Evolutionary conservation across 2,113 vertebrate species (phyloP).

Genomic region (Gallinago paraguaiae): DNA sequence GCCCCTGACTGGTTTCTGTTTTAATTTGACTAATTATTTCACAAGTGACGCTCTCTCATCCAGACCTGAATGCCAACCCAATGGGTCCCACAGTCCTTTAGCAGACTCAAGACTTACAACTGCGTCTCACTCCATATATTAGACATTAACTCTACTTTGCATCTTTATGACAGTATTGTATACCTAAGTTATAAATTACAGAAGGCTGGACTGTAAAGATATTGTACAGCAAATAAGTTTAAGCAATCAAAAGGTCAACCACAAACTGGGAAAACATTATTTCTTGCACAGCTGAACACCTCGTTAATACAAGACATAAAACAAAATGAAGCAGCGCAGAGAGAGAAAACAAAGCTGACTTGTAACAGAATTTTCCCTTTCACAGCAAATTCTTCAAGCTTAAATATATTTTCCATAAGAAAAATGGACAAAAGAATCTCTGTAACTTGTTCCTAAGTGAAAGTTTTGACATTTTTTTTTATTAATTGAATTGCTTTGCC

Average conservation of each 20-base stretch:
- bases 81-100: background rate
- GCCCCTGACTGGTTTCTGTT: background rate
- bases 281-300: background rate
- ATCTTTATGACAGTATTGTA: background rate
- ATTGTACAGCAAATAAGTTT: background rate
- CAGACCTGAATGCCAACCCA: background rate
- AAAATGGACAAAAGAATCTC: background rate
- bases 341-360: background rate
- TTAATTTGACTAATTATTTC: background rate
- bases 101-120: background rate
- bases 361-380: background rate
- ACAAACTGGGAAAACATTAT: background rate
- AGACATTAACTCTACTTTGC: background rate
- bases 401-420: background rate
- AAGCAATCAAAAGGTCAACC: conserved; percentile 1
- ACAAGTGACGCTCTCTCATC: background rate
- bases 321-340: background rate
- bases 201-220: background rate
- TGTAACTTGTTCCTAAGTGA: background rate
- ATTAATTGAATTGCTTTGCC: background rate
- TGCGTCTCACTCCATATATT: background rate
- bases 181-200: background rate
- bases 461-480: background rate
- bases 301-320: background rate
- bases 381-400: background rate